Evolutionary conservation across 2,888 invertebrate species (phyloP), one percentile per base, ranked within the genome.

Genomic region (Drosophila kambysellisi): DNA sequence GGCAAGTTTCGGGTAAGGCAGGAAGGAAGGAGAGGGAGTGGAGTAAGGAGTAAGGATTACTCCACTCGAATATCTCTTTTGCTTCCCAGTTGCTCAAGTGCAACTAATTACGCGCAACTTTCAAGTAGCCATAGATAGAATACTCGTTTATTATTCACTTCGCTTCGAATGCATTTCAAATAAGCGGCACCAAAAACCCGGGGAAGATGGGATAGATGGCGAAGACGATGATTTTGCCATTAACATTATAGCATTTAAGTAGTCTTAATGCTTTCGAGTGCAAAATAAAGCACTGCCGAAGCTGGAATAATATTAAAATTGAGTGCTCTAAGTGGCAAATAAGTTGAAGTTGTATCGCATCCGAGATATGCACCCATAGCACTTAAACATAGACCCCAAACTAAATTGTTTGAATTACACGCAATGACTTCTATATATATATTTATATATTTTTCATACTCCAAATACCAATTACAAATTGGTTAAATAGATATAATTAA

Each of bases 101-200:
- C 79, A 83, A 83, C 85, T 83, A 89, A 87, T 89, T 85, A 87
- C 74, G 72, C 63, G 64, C 69, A 88, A 79, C 84, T 87, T 77
- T 80, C 54, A 52, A 69, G 62, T 73, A 74, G 56, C 56, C 66
- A 74, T 65, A 68, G 75, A 73, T 68, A 74, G 78, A 83, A 81
- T 72, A 64, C 70, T 79, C 70, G 52, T 74, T 74, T 64, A 81
- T 83, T 78, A 72, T 78, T 70, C 70, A 68, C 57, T 74, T 41
- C 53, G n/a, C 78, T 64, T 35, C 64, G 66, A 70, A 37, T 62
- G 64, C 57, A 59, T 60, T 52, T 37, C 7, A 58, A 63, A 54
- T 60, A 64, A 51, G 52, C 63, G 46, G 64, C 63, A 61, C 29
- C 52, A 43, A 43, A 15, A 39, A 25, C 2, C 25, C 3, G 25